phyloP scores from a whole-genome alignment of 2,797 vertebrate genomes.

The Eleutherodactylus coqui region DNA sequence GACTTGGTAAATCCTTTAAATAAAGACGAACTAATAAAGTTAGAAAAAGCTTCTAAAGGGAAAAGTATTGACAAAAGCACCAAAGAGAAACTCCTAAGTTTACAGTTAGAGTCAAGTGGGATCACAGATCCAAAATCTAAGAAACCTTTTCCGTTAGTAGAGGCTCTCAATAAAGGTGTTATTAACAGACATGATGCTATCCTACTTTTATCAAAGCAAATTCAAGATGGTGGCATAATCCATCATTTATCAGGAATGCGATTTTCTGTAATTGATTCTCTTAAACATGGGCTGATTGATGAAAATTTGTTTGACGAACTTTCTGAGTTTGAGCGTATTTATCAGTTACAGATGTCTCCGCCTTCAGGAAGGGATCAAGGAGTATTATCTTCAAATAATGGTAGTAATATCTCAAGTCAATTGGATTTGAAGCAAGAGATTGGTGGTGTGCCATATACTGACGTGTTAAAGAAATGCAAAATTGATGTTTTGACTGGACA shows the following conservation, averaged over 20 bases:
- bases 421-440: not conserved
- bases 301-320: conserved; percentile 78
- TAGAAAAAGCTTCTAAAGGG: conserved; percentile 91
- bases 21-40: conserved; percentile 78
- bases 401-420: conserved; percentile 57
- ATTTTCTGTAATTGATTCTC: conserved; percentile 82
- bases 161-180: conserved; percentile 82
- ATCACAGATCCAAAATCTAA: conserved; percentile 84
- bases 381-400: conserved; percentile 73
- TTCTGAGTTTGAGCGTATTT: conserved; percentile 69
- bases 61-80: conserved; percentile 75
- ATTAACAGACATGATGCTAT: conserved; percentile 78
- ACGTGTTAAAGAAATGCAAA: conserved; percentile 86
- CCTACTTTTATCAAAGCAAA: conserved; percentile 82
- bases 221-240: conserved; percentile 90
- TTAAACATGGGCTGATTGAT: conserved; percentile 80
- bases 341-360: conserved; percentile 45
- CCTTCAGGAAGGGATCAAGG: not conserved
- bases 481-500: conserved; percentile 91
- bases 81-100: conserved; percentile 77
- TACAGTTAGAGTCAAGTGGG: conserved; percentile 91
- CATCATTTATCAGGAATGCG: conserved; percentile 89
- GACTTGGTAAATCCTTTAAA: conserved; percentile 81
- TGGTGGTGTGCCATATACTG: conserved; percentile 84
- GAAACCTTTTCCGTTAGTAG: conserved; percentile 76